Evolutionary conservation across 1,140 invertebrate species (phyloP).

Genomic region (Daktulosphaira vitifoliae): DNA sequence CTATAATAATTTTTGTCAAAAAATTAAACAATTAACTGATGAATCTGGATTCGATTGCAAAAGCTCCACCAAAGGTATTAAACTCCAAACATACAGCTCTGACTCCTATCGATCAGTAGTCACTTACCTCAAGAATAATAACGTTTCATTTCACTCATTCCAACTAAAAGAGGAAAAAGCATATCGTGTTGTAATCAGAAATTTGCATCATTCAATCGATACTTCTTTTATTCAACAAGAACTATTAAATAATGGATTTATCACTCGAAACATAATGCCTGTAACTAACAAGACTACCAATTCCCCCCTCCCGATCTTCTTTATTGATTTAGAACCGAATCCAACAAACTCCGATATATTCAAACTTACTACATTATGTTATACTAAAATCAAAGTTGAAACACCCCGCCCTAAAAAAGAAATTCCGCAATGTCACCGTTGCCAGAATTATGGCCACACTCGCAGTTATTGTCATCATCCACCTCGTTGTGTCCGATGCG

Average conservation of each 20-base stretch:
- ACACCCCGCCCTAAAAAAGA: slow-evolving; percentile 39
- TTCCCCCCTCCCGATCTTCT: background rate
- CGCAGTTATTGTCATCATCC: slow-evolving; percentile 40
- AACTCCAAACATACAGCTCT: slow-evolving; percentile 1
- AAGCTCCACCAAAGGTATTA: background rate
- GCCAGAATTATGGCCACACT: slow-evolving; percentile 36
- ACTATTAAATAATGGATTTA: background rate
- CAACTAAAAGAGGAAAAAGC: slow-evolving; percentile 10
- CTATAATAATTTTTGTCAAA: background rate
- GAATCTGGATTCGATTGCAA: background rate
- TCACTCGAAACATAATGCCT: background rate
- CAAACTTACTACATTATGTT: background rate
- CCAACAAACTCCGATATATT: background rate
- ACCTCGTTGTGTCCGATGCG: slow-evolving; percentile 43
- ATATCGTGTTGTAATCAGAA: background rate
- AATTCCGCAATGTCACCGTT: slow-evolving; percentile 39
- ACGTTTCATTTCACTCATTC: slow-evolving; percentile 12
- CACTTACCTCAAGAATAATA: slow-evolving; percentile 11
- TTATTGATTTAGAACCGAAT: slow-evolving; percentile 6
- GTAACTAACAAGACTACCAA: background rate
- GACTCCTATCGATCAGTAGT: slow-evolving; percentile 21
- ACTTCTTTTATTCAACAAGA: background rate
- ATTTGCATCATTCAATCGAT: background rate
- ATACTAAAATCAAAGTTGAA: slow-evolving; percentile 40
- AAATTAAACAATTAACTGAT: background rate